A percentile compares a stretch with the other conserved stretches of the same genome.
Evolutionary conservation across 1,140 invertebrate genomes (phyloP).

Genomic region (Apis laboriosa): DNA sequence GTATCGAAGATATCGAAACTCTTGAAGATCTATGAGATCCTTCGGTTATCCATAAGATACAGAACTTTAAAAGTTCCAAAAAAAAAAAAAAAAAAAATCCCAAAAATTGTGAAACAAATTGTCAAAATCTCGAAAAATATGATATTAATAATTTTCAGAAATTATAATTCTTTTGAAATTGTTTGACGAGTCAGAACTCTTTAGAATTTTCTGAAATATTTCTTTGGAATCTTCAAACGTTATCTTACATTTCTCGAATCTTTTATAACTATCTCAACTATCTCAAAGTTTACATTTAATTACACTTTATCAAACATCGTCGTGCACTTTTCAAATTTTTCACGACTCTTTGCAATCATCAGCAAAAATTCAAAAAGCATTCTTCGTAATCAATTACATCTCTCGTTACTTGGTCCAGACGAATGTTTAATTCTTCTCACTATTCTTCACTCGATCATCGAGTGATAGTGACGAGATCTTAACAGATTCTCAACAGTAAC

Average conservation of each 20-base stretch:
- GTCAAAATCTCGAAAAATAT: too few relatives aligned
- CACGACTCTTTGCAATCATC: too few relatives aligned
- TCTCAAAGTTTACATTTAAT: too few relatives aligned
- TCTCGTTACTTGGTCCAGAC: constrained; percentile 49
- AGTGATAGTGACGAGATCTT: constrained; percentile 22
- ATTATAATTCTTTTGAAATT: too few relatives aligned
- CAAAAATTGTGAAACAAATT: background rate
- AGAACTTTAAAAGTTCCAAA: background rate
- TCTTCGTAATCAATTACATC: constrained; percentile 46
- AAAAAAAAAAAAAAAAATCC: too few relatives aligned
- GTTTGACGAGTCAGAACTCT: too few relatives aligned
- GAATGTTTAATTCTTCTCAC: too few relatives aligned
- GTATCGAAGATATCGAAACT: background rate
- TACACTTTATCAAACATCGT: too few relatives aligned
- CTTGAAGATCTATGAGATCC: background rate
- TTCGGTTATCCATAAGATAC: background rate
- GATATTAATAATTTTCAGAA: too few relatives aligned
- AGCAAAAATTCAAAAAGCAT: too few relatives aligned
- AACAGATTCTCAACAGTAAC: constrained; percentile 5
- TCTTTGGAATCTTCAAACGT: background rate
- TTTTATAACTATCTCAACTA: background rate
- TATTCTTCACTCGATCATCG: background rate
- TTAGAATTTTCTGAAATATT: background rate
- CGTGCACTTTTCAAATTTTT: too few relatives aligned
- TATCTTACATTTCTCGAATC: background rate